phyloP scores from a whole-genome alignment of 1,140 invertebrate genomes.

The Cyrtorhinus lividipennis region DNA sequence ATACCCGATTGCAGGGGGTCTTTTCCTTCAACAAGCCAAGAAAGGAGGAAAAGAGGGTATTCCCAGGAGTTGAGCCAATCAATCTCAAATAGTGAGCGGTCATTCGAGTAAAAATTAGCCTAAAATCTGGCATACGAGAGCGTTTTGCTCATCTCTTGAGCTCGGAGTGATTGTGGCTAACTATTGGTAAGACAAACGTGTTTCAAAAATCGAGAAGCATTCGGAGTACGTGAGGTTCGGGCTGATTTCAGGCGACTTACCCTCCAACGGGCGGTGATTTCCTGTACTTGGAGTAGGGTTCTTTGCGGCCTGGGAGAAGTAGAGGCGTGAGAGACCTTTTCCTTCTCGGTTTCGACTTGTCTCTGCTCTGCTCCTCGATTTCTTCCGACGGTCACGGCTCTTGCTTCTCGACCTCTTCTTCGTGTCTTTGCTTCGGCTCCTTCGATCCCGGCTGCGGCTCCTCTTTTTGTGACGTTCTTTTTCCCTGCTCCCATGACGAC shows the following conservation, averaged over 20 bases:
- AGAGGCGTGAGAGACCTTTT: slow-evolving; percentile 36
- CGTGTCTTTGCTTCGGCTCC: slow-evolving; percentile 28
- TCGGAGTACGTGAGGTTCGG: too few relatives aligned
- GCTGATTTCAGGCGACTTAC: slow-evolving; percentile 27
- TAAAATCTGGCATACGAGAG: too few relatives aligned
- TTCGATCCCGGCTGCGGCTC: slow-evolving; percentile 19
- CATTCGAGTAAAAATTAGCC: too few relatives aligned
- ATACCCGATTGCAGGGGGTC: too few relatives aligned
- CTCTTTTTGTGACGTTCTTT: slow-evolving; percentile 25
- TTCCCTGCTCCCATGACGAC: slow-evolving; percentile 26
- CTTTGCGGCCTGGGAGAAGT: slow-evolving; percentile 30
- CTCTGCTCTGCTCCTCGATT: slow-evolving; percentile 27
- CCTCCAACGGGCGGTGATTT: slow-evolving; percentile 33
- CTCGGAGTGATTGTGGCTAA: too few relatives aligned
- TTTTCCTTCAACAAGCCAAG: too few relatives aligned
- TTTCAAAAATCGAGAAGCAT: too few relatives aligned
- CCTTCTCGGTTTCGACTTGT: slow-evolving; percentile 25
- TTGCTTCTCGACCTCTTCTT: slow-evolving; percentile 30
- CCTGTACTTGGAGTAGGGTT: slow-evolving; percentile 33
- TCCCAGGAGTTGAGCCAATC: too few relatives aligned
- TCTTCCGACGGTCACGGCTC: slow-evolving; percentile 29
- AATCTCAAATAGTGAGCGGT: too few relatives aligned
- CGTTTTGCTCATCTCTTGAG: too few relatives aligned
- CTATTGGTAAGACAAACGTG: too few relatives aligned
- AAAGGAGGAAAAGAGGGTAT: too few relatives aligned